Conservation (phyloP, 2,888 invertebrate species). For the Harpalus rubripes region DNA sequence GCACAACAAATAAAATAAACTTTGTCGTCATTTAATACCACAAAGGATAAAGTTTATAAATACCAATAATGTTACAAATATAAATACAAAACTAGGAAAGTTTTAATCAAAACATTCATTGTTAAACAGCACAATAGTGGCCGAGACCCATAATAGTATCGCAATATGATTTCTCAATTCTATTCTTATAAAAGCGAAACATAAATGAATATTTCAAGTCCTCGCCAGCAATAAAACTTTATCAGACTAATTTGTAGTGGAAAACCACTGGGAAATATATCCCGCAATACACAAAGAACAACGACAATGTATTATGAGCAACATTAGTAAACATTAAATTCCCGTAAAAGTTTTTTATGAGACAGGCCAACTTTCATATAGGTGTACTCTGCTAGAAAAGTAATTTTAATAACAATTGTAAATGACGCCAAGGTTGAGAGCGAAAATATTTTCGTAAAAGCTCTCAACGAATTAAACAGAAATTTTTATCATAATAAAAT, state of each 20-base stretch:
- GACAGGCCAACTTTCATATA: slow-evolving; percentile 39
- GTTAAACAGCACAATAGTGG: not conserved
- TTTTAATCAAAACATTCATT: slow-evolving; percentile 26
- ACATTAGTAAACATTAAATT: slow-evolving; percentile 65
- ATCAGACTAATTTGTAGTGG: slow-evolving; percentile 65
- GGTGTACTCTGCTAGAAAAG: slow-evolving; percentile 29
- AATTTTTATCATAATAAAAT: slow-evolving; percentile 8
- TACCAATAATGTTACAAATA: not conserved
- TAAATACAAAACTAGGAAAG: slow-evolving; percentile 15
- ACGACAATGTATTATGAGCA: slow-evolving; percentile 39
- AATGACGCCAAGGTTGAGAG: not conserved
- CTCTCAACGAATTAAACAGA: slow-evolving; percentile 12
- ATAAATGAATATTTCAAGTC: slow-evolving; percentile 58
- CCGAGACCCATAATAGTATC: not conserved
- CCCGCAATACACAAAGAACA: slow-evolving; percentile 40
- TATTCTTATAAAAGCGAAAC: slow-evolving; percentile 26
- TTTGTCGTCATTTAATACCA: no score
- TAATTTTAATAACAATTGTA: slow-evolving; percentile 56
- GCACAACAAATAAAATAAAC: no score
- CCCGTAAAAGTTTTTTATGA: slow-evolving; percentile 59
- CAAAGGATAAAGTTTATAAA: not conserved
- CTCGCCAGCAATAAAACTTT: slow-evolving; percentile 62
- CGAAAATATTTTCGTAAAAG: slow-evolving; percentile 32
- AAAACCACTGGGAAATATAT: slow-evolving; percentile 58
- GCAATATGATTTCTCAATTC: not conserved